phyloP scores from a whole-genome alignment of 2,888 invertebrate genomes.

The Conchocele bisecta region DNA sequence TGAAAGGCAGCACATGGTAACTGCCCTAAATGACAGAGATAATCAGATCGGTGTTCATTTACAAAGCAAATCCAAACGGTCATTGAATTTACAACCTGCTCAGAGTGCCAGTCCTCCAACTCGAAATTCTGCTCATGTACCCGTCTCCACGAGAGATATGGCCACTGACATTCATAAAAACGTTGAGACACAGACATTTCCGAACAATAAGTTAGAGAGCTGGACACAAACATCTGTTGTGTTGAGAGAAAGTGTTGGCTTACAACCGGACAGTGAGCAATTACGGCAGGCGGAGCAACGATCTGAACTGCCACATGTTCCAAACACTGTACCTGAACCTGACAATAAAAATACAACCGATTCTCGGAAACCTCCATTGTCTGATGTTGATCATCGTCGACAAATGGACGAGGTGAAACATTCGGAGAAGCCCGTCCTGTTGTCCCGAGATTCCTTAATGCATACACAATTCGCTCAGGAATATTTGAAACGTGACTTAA shows the following conservation, averaged over 20 bases:
- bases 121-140: background rate
- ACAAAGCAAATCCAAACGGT: constrained; percentile 1
- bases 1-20: too few species aligned
- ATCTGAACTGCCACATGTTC: background rate
- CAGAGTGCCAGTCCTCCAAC: constrained; percentile 37
- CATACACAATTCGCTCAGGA: constrained; percentile 67
- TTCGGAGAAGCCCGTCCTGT: constrained; percentile 52
- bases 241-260: constrained; percentile 27
- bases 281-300: background rate
- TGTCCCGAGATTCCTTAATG: constrained; percentile 64
- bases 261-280: constrained; percentile 13
- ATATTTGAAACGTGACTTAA: constrained; percentile 59
- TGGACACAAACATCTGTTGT: constrained; percentile 57
- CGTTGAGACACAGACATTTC: constrained; percentile 32
- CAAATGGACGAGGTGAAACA: background rate
- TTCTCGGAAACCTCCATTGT: too few species aligned
- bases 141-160: background rate
- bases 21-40: background rate
- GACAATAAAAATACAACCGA: too few species aligned
- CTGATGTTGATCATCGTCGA: background rate
- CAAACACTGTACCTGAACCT: background rate
- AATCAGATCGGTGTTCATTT: background rate
- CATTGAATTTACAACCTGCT: constrained; percentile 27
- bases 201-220: constrained; percentile 30
- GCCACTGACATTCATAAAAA: constrained; percentile 10